Conservation (phyloP, 2,113 vertebrate genomes). For the Nematolebias whitei region DNA sequence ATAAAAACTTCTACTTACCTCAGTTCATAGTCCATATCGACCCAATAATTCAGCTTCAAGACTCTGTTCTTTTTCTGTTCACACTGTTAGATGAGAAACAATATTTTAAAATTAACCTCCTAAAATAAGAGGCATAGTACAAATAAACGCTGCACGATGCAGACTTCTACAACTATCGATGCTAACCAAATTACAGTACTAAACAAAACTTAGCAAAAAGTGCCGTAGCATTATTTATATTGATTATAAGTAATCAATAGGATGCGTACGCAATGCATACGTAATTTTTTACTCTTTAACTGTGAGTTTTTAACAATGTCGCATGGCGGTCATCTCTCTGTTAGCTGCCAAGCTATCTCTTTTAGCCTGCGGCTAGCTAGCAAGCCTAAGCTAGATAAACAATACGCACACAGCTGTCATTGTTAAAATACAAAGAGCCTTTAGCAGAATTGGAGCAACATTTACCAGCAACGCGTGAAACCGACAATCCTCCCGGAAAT, state of each 20-base stretch:
- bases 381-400: background rate
- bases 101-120: background rate
- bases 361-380: conserved; percentile 33
- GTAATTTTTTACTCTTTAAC: background rate
- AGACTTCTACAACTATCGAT: conserved; percentile 12
- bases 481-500: background rate
- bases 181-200: background rate
- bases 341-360: conserved; percentile 63
- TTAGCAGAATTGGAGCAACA: background rate
- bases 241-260: background rate
- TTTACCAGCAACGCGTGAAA: conserved; percentile 48
- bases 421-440: background rate
- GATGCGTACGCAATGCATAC: background rate
- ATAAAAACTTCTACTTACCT: conserved; percentile 63
- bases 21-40: conserved; percentile 75
- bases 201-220: background rate
- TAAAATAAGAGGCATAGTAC: background rate
- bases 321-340: conserved; percentile 57
- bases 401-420: background rate
- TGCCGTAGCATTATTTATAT: fast-evolving
- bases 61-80: conserved; percentile 15
- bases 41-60: conserved; percentile 22
- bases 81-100: background rate
- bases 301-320: conserved; percentile 57
- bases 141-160: background rate